A percentile compares a stretch with the other conserved stretches of the same genome.
Conservation (phyloP, 2,797 vertebrate species). For the Hypotaenidia okinawae region DNA sequence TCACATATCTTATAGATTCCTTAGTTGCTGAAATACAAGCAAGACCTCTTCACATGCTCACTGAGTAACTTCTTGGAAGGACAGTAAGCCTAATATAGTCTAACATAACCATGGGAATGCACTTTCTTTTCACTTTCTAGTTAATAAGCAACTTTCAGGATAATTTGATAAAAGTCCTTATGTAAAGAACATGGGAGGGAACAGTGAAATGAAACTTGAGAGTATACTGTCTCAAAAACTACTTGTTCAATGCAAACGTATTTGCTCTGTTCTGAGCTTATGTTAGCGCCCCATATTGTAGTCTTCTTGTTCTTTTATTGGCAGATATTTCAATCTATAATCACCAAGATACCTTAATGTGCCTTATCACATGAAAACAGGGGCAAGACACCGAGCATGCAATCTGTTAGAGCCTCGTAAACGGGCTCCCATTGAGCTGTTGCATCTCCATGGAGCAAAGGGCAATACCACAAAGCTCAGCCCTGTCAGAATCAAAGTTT, state of each 20-base stretch:
- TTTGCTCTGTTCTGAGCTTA: neutral
- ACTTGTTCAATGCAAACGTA: neutral
- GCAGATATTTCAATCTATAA: neutral
- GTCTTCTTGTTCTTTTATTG: neutral
- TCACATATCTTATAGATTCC: neutral
- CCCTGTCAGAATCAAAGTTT: neutral
- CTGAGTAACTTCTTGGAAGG: neutral
- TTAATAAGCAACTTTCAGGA: conserved; percentile 26
- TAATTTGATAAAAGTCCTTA: neutral
- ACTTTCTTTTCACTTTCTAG: conserved; percentile 1
- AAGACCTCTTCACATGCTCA: neutral
- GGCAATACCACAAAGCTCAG: neutral
- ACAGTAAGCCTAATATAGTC: neutral
- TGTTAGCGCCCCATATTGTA: neutral
- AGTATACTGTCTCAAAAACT: neutral
- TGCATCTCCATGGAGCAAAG: neutral
- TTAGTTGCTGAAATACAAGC: neutral
- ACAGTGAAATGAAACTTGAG: neutral
- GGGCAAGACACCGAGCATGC: neutral
- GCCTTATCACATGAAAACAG: neutral
- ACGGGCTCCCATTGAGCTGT: neutral
- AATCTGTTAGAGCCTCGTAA: neutral
- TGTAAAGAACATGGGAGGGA: neutral
- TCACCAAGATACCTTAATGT: neutral
- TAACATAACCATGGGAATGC: neutral